Percentiles rank a stretch among this genome's conserved stretches.
phyloP scores from a whole-genome alignment of 2,113 vertebrate genomes.

The Pipra filicauda region DNA sequence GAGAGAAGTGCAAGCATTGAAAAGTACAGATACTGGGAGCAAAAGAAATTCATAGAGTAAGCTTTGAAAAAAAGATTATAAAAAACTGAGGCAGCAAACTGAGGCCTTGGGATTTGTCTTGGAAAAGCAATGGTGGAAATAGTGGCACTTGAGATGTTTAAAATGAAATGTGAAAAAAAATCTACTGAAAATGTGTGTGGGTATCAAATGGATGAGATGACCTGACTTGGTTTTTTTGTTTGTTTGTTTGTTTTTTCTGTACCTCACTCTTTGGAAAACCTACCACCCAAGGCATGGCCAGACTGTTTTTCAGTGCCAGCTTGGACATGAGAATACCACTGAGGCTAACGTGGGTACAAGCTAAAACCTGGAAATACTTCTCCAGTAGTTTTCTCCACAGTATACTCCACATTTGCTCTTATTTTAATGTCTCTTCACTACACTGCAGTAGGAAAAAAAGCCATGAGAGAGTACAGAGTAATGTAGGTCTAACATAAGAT shows the following conservation, averaged over 20 bases:
- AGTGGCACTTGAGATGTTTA: background rate
- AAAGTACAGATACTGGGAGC: background rate
- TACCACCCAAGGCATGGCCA: background rate
- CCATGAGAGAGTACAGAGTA: background rate
- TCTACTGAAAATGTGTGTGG: background rate
- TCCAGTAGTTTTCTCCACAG: background rate
- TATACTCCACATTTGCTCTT: background rate
- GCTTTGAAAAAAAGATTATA: background rate
- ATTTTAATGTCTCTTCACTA: background rate
- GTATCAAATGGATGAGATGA: background rate
- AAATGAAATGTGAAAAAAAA: background rate
- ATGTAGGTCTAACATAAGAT: background rate
- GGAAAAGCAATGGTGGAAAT: background rate
- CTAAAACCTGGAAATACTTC: background rate
- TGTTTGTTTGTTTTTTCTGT: background rate
- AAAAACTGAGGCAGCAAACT: background rate
- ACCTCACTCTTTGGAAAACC: background rate
- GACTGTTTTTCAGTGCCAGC: background rate
- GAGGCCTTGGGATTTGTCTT: background rate
- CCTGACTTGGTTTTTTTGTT: background rate
- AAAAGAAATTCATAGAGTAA: background rate
- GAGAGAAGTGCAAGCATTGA: background rate
- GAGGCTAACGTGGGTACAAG: background rate
- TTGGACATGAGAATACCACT: background rate
- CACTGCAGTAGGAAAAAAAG: conserved; percentile 1